phyloP scores from a whole-genome alignment of 2,797 vertebrate genomes.

The Cuniculus paca region DNA sequence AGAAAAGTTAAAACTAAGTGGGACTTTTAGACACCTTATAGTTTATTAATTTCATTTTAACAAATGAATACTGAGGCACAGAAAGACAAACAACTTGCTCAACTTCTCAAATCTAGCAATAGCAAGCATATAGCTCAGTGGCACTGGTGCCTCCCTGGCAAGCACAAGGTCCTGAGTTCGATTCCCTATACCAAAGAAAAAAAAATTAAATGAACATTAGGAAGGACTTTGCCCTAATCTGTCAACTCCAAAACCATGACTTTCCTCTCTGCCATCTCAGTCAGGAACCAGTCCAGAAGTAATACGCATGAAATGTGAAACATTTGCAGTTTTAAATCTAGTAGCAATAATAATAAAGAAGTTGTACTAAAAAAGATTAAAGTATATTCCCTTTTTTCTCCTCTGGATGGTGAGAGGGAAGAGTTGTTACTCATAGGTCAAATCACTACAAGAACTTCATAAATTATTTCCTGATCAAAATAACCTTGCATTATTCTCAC shows the following conservation, averaged over 20 bases:
- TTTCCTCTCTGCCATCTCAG: slow-evolving; percentile 4
- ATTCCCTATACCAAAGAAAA: too few relatives aligned
- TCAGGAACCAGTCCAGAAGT: not conserved
- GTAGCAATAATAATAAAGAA: slow-evolving; percentile 22
- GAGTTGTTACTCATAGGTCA: not conserved
- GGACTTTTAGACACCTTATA: not conserved
- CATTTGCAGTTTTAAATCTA: not conserved
- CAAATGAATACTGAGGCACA: not conserved
- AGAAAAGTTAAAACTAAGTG: not conserved
- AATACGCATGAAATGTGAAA: not conserved
- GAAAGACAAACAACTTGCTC: not conserved
- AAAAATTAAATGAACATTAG: not conserved
- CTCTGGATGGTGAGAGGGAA: not conserved
- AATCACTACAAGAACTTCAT: not conserved
- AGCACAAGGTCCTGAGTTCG: too few relatives aligned
- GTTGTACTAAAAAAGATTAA: not conserved
- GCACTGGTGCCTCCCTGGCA: too few relatives aligned
- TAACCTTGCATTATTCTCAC: not conserved
- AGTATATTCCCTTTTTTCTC: not conserved
- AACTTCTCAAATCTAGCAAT: not conserved
- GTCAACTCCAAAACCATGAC: not conserved
- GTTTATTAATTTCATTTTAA: not conserved
- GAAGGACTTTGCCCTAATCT: not conserved
- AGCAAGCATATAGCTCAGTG: not conserved
- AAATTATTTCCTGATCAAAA: not conserved